Conservation (phyloP, 2,888 invertebrate species). For the Phyllotreta cruciferae region DNA sequence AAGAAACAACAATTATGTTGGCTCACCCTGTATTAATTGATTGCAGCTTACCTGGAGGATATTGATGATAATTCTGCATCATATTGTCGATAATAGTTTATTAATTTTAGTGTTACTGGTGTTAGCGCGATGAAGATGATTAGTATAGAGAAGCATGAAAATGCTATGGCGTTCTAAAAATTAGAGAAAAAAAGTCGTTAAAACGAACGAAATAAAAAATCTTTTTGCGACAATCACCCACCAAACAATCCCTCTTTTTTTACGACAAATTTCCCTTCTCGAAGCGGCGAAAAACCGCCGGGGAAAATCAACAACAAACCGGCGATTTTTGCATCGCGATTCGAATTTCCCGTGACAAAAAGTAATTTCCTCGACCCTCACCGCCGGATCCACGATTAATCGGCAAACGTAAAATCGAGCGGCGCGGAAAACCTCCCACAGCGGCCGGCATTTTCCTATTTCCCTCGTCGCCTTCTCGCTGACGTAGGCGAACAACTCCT, state of each 20-base stretch:
- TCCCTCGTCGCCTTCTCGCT: slow-evolving; percentile 68
- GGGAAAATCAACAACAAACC: neutral
- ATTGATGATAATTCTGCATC: slow-evolving; percentile 48
- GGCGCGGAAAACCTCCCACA: slow-evolving; percentile 75
- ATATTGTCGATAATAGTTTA: slow-evolving; percentile 53
- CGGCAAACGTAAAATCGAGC: slow-evolving; percentile 69
- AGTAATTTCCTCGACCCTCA: slow-evolving; percentile 53
- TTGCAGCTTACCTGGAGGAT: slow-evolving; percentile 48
- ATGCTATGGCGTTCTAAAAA: slow-evolving; percentile 55
- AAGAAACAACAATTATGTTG: neutral
- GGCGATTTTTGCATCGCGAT: slow-evolving; percentile 12
- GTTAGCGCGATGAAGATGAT: slow-evolving; percentile 56
- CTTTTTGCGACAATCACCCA: neutral
- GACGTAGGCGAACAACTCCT: slow-evolving; percentile 67
- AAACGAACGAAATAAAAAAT: neutral
- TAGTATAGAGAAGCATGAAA: slow-evolving; percentile 55
- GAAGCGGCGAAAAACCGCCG: neutral
- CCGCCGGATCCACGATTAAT: slow-evolving; percentile 71
- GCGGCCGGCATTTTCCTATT: slow-evolving; percentile 74
- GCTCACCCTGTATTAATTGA: neutral
- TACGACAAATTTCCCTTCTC: too few species aligned
- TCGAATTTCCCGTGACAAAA: slow-evolving; percentile 18
- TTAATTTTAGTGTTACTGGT: slow-evolving; percentile 55
- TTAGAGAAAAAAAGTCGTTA: slow-evolving; percentile 13
- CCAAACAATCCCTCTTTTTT: too few species aligned